Evolutionary conservation across 1,140 invertebrate species (phyloP).

Genomic region (Glossosoma conforme): DNA sequence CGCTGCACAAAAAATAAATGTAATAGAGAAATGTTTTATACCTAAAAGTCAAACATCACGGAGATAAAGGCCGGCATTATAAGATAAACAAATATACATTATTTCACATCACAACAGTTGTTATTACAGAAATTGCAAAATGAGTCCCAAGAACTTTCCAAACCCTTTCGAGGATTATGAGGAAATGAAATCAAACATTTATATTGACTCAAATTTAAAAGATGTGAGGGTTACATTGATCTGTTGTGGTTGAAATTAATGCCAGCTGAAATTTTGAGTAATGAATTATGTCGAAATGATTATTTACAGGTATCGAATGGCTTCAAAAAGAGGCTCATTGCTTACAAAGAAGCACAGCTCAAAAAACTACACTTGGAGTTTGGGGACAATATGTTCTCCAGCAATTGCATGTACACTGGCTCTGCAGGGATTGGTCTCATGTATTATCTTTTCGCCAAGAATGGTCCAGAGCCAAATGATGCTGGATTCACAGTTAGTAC

Average conservation of each 20-base stretch:
- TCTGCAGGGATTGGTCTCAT: constrained; percentile 20
- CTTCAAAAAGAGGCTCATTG: constrained; percentile 7
- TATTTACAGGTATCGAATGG: constrained; percentile 12
- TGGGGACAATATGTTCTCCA: constrained; percentile 15
- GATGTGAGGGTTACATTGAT: constrained; percentile 4
- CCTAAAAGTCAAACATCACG: too few relatives aligned
- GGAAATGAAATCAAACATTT: background rate
- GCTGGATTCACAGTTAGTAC: too few relatives aligned
- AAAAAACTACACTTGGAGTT: background rate
- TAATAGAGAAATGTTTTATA: too few relatives aligned
- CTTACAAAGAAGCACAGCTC: constrained; percentile 2
- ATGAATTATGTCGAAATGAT: background rate
- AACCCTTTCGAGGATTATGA: constrained; percentile 11
- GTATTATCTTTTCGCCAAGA: constrained; percentile 17
- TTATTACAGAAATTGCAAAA: too few relatives aligned
- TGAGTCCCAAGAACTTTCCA: constrained; percentile 7
- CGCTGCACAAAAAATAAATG: too few relatives aligned
- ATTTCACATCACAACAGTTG: too few relatives aligned
- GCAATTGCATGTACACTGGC: constrained; percentile 23
- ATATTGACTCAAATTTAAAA: background rate
- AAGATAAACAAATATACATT: too few relatives aligned
- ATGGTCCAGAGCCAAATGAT: background rate
- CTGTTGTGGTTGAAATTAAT: background rate
- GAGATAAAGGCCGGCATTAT: too few relatives aligned
- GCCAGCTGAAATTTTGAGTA: constrained; percentile 1